Evolutionary conservation across 2,113 vertebrate species (phyloP), one percentile per base, ranked within the genome.

Genomic region (Paedocypris sp.): DNA sequence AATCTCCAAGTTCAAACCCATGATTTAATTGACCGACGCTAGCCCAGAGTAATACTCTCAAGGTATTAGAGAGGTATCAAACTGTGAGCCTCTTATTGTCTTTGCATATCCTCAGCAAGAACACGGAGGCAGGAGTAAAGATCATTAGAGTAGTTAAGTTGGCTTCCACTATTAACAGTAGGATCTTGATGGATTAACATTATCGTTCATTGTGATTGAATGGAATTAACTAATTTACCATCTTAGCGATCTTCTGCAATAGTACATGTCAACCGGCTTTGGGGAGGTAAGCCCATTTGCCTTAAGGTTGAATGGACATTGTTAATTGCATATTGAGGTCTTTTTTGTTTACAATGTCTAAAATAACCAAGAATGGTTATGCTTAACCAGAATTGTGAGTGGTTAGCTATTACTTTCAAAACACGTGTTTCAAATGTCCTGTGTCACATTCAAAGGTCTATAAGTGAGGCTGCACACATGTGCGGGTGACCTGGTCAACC

Each of bases 121-220:
- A 32, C 48, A 64, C 61, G 33, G 32, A 39, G 33, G 41, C 53
- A n/a, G 61, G 35, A 45, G 28, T 45, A 45, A 36, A 53, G 53
- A 58, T 49, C 33, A 59, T 60, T 60, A 57, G 45, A 54, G 57
- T 63, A 36, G 60, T 23, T 49, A 22, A 48, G 25, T 39, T 66
- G 62, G 70, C 51, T 54, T 61, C 38, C 38, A 43, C 15, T 50
- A 57, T 57, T 65, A 60, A 58, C 26, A 60, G 36, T 58, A 31
- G 48, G 62, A 67, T 74, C 28, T 39, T 19, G 39, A 42, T 63
- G 54, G 69, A 67, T 74, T 67, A 70, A 64, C 62, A 56, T 68
- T 60, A 66, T 54, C 13, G 50, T 66, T 60, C 58, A 72, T 69
- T 64, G 69, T 72, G 50, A 64, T 28, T 49, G 60, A 68, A 65